These are phyloP conservation scores for Aphodius granarius DNA, from an alignment of 2,888 invertebrate genomes.

Conservation along the genomic window DNA sequence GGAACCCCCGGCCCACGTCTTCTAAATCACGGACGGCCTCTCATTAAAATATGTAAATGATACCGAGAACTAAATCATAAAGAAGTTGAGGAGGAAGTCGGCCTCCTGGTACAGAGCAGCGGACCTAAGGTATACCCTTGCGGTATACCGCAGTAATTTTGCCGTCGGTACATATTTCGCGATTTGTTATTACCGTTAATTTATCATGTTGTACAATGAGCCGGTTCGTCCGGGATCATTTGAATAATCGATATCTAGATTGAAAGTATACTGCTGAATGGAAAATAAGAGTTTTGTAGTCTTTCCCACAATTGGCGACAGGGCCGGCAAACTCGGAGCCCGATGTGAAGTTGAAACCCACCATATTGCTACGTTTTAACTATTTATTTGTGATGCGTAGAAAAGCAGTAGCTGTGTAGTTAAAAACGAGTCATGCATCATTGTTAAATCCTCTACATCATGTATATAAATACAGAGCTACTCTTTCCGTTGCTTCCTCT, in stretches of 20 bases:
- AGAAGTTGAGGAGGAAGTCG: constrained; percentile 44
- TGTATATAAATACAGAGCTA: not conserved
- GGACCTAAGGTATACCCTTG: constrained; percentile 38
- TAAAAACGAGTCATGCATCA: not conserved
- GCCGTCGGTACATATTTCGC: constrained; percentile 24
- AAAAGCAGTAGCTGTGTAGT: not conserved
- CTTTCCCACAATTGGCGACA: too few relatives aligned
- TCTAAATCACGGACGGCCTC: constrained; percentile 42
- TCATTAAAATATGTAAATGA: constrained; percentile 50
- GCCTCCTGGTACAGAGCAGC: constrained; percentile 35
- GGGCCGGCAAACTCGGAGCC: too few relatives aligned
- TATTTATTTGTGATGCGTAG: not conserved
- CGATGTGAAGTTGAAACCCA: too few relatives aligned
- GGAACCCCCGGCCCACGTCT: constrained; percentile 28
- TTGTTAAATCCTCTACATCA: not conserved
- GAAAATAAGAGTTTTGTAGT: too few relatives aligned
- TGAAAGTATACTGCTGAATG: not conserved
- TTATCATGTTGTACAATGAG: not conserved
- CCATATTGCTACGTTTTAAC: too few relatives aligned
- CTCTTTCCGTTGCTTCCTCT: not conserved
- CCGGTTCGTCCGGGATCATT: constrained; percentile 28
- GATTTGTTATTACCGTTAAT: constrained; percentile 22
- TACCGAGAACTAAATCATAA: constrained; percentile 47
- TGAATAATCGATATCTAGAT: constrained; percentile 39
- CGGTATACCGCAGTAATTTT: constrained; percentile 21